These are phyloP conservation scores for Ceratotherium simum DNA, from an alignment of 2,113 vertebrate genomes.

Conservation along the genomic window DNA sequence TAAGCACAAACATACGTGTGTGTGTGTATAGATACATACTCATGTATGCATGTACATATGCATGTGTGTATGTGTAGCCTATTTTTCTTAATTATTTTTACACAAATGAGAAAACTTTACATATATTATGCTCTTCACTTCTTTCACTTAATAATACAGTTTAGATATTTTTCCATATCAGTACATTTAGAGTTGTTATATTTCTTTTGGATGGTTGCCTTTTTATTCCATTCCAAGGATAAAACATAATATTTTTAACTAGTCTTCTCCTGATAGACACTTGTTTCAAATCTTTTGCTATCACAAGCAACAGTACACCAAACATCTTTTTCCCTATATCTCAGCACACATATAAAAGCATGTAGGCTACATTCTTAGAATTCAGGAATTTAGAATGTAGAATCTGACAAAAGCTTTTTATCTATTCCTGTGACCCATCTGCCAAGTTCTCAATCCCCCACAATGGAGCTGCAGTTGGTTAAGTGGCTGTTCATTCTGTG, in stretches of 20 bases:
- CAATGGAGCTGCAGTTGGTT: no score
- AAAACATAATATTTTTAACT: not conserved
- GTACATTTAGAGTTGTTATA: not conserved
- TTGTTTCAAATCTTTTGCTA: not conserved
- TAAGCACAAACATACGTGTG: not conserved
- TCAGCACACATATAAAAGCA: not conserved
- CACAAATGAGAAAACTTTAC: not conserved
- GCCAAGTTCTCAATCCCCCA: no score
- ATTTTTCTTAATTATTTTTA: not conserved
- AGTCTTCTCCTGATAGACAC: not conserved
- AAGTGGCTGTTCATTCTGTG: not conserved
- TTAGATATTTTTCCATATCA: not conserved
- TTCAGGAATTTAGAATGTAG: no score
- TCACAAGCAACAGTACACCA: not conserved
- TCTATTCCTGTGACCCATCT: not conserved
- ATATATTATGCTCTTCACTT: not conserved
- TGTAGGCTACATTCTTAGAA: not conserved
- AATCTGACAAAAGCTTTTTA: not conserved
- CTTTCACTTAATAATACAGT: not conserved
- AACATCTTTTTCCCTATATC: not conserved
- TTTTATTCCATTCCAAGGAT: not conserved
- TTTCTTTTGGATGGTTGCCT: not conserved
- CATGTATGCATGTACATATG: no score
- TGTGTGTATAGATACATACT: not conserved
- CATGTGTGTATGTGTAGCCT: fast-evolving